Conservation (phyloP, 2,888 invertebrate genomes). For the Nyleta sp. region DNA sequence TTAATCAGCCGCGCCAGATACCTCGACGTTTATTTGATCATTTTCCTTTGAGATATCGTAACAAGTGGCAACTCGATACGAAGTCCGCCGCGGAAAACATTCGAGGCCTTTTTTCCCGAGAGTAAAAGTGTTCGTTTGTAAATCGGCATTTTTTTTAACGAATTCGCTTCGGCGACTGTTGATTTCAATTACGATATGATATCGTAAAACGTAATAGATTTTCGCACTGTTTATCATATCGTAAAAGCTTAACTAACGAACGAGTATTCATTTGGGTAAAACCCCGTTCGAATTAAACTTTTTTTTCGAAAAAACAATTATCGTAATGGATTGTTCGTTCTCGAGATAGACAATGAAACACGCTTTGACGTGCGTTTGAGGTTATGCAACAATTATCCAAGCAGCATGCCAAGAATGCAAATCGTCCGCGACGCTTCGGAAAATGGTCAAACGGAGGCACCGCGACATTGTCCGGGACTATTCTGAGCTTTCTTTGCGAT, state of each 20-base stretch:
- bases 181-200: no score
- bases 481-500: neutral
- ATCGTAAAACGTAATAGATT: no score
- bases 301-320: constrained; percentile 26
- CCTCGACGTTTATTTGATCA: no score
- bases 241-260: neutral
- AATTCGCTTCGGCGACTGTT: no score
- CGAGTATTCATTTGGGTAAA: neutral
- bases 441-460: constrained; percentile 9
- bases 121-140: no score
- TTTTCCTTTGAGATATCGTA: no score
- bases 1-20: no score
- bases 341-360: constrained; percentile 23
- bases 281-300: neutral
- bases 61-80: no score
- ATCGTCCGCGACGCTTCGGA: constrained; percentile 20
- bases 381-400: constrained; percentile 34
- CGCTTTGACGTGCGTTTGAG: constrained; percentile 9
- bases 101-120: no score
- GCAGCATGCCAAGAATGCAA: constrained; percentile 29
- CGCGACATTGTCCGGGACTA: constrained; percentile 4
- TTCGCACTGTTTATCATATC: no score
- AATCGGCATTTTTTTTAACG: no score
- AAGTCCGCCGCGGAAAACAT: no score
- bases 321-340: constrained; percentile 38